A percentile compares a stretch with the other conserved stretches of the same genome.
Evolutionary conservation across 2,888 invertebrate species (phyloP).

Genomic region (Pyrochroa serraticornis): DNA sequence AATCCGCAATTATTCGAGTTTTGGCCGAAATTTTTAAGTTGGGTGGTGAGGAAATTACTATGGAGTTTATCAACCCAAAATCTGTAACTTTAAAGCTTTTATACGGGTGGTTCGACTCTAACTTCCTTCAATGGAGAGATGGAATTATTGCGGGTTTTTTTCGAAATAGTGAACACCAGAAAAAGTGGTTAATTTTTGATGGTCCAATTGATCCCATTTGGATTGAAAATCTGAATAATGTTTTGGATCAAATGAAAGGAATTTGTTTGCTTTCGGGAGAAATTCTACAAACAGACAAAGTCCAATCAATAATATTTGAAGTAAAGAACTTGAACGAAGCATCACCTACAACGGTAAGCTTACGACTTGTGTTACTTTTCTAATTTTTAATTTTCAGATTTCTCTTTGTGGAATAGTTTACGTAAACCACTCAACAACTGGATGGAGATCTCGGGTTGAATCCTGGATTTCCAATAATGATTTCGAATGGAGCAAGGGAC

Average conservation of each 20-base stretch:
- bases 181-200: constrained; percentile 89
- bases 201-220: constrained; percentile 85
- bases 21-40: constrained; percentile 67
- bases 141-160: constrained; percentile 81
- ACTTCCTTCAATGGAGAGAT: constrained; percentile 84
- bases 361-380: constrained; percentile 4
- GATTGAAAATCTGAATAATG: constrained; percentile 85
- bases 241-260: constrained; percentile 78
- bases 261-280: constrained; percentile 83
- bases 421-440: constrained; percentile 62
- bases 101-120: constrained; percentile 83
- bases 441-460: constrained; percentile 63
- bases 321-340: constrained; percentile 78
- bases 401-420: constrained; percentile 70
- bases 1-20: constrained; percentile 76
- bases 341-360: constrained; percentile 76
- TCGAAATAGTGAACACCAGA: constrained; percentile 69
- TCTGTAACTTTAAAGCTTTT: constrained; percentile 85
- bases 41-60: constrained; percentile 2
- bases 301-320: constrained; percentile 84
- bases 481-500: constrained; percentile 40
- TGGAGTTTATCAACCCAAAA: constrained; percentile 76
- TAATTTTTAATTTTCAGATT: constrained; percentile 49
- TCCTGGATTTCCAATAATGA: constrained; percentile 56
- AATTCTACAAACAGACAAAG: constrained; percentile 73